Evolutionary conservation across 2,797 vertebrate species (phyloP), one percentile per base, ranked within the genome.

Genomic region (Spheniscus humboldti): DNA sequence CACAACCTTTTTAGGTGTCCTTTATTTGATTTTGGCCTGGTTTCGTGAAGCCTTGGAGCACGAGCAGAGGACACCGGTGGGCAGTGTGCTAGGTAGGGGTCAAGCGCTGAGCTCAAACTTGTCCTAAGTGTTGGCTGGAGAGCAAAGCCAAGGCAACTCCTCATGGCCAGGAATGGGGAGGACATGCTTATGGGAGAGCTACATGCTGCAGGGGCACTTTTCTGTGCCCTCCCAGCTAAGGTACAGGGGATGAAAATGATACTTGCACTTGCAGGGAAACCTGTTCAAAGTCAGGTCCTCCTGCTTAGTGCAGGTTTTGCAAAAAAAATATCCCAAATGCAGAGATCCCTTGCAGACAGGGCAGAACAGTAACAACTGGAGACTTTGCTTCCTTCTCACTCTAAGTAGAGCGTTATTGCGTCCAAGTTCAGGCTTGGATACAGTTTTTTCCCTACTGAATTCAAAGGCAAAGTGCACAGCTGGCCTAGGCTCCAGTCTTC

Each of bases 391-490:
- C 74, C 31, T 89, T 89, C 79, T 25, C 67, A 22, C 67, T 67
- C 52, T 10, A 43, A 17, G 37, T 9, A 78, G 50, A 87, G 24
- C 1, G 0, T 81, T 72, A 56, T 18, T 4, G 0, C 1, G 0
- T 52, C 47, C 67, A 52, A 52, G 55, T 45, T 59, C 83, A 86
- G 66, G 11, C 43, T 52, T 41, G 63, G 77, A 79, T 48, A 10
- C 2, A 4, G 5, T 0, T 63, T 63, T 85, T 43, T 13, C 33
- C 73, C 86, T 39, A 0, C 71, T 82, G 77, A 85, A 91, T 94
- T 91, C n/a, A 23, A 92, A 94, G 66, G 57, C 18, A 11, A 72
- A 94, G 67, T 41, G 74, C 92, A 67, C 74, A 91, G 77, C 86
- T 96, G 84, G 80, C 67, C 63, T 48, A 27, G 52, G 15, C 59